Percentiles rank a stretch among this genome's conserved stretches.
Conservation (phyloP, 1,140 invertebrate species). For the Drosophila virilis region DNA sequence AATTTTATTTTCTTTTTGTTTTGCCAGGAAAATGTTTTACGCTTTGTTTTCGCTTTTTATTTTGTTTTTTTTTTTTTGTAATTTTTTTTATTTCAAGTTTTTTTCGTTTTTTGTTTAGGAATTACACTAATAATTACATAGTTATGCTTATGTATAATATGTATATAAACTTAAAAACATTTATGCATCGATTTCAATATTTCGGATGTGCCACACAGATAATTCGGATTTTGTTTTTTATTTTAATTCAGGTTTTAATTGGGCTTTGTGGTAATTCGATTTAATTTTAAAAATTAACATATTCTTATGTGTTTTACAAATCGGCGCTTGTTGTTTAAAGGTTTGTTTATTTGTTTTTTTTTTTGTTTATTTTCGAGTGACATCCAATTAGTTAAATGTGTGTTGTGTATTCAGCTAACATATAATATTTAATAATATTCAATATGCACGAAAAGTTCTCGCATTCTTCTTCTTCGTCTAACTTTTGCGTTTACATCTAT, state of each 20-base stretch:
- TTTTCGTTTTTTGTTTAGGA: slow-evolving; percentile 54
- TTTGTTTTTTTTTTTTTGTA: slow-evolving; percentile 20
- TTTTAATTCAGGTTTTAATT: slow-evolving; percentile 17
- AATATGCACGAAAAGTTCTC: slow-evolving; percentile 71
- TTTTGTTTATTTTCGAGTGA: slow-evolving; percentile 43
- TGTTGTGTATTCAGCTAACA: slow-evolving; percentile 75
- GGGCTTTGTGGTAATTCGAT: slow-evolving; percentile 41
- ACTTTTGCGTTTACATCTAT: slow-evolving; percentile 60
- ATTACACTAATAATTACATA: slow-evolving; percentile 84
- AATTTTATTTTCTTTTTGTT: slow-evolving; percentile 25
- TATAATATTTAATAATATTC: slow-evolving; percentile 68
- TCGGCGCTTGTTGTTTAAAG: slow-evolving; percentile 16
- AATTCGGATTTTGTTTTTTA: slow-evolving; percentile 44
- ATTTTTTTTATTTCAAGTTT: not conserved
- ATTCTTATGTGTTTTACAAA: slow-evolving; percentile 38
- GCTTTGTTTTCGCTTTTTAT: slow-evolving; percentile 41
- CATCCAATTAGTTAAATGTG: slow-evolving; percentile 55
- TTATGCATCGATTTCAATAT: slow-evolving; percentile 74
- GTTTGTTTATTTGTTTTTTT: slow-evolving; percentile 9
- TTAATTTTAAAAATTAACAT: slow-evolving; percentile 53
- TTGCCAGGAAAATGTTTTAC: slow-evolving; percentile 53
- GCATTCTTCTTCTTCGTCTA: slow-evolving; percentile 18
- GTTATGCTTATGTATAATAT: slow-evolving; percentile 74
- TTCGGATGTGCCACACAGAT: slow-evolving; percentile 57
- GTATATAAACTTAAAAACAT: slow-evolving; percentile 77